Evolutionary conservation across 1,140 invertebrate species (phyloP), one percentile per base, ranked within the genome.

Genomic region (Caenorhabditis remanei): DNA sequence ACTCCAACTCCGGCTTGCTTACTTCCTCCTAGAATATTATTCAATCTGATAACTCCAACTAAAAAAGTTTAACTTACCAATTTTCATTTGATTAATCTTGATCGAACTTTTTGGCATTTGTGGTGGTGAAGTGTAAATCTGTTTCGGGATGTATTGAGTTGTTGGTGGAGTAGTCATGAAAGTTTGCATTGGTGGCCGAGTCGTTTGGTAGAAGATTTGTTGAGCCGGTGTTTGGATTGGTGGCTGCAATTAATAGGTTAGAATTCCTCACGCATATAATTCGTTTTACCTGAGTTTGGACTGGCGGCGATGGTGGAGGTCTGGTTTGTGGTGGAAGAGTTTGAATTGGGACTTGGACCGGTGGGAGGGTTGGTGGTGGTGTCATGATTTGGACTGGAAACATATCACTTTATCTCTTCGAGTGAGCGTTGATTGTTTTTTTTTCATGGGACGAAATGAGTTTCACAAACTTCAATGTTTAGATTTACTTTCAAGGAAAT

Each of bases 1-100:
- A 87, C 90, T n/a, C 91, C 92, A 8, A 93, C 92, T 65, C 87
- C 84, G 16, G 85, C 84, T 83, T 89, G 86, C 24, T 90, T 88
- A 43, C 71, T 89, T 32, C 90, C 89, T 48, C 89, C 86, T 87
- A 40, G 56, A 71, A 5, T 7, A 58, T 14, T 58, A 7, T 16
- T 40, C 1, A 21, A 32, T 11, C 1, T 40, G 24, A n/a, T n/a
- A 58, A 21, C 61, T 9, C 2, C 2, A 21, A 6, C 6, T 40
- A 32, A 9, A 32, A 2, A 32, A 9, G 24, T 63, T 0, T 11
- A 0, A 63, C 9, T 63, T 5, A 63, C 61, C 65, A 53, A 50
- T 46, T 11, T 67, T 86, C 71, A 79, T 24, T 53, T 50, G 71
- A 14, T 79, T 79, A n/a, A 79, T 50, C 40, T 79, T 79, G 4